Conservation (phyloP, 1,140 invertebrate genomes). For the Drosophila lacteicornis region DNA sequence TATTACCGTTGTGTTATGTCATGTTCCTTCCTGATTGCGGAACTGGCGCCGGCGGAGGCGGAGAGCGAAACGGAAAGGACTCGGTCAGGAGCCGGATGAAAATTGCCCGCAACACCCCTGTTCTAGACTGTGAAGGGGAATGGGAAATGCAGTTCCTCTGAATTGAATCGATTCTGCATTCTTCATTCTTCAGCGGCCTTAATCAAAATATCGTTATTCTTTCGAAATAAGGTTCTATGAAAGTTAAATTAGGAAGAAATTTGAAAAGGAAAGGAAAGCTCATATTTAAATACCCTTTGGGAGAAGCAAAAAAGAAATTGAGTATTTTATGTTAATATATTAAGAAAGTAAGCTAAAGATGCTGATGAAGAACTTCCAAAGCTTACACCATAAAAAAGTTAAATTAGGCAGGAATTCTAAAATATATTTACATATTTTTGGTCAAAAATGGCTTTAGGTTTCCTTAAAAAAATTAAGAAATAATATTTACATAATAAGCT, state of each 20-base stretch:
- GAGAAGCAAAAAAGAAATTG: no score
- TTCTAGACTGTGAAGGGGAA: neutral
- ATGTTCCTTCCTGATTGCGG: slow-evolving; percentile 64
- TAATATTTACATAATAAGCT: no score
- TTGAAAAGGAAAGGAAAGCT: no score
- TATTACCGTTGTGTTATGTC: slow-evolving; percentile 82
- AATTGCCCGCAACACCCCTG: slow-evolving; percentile 17
- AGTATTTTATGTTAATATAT: neutral
- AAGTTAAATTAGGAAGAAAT: neutral
- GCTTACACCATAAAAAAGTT: no score
- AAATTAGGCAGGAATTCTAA: no score
- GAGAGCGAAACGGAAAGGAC: slow-evolving; percentile 25
- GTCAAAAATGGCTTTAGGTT: no score
- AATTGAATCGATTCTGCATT: slow-evolving; percentile 15
- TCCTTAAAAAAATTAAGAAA: no score
- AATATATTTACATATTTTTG: no score
- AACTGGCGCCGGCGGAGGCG: slow-evolving; percentile 6
- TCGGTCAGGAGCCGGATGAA: slow-evolving; percentile 27
- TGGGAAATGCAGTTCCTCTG: neutral
- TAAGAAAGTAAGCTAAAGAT: neutral
- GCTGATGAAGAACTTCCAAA: no score
- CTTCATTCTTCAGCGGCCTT: neutral
- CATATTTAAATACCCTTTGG: neutral
- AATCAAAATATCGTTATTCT: slow-evolving; percentile 8
- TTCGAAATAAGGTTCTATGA: neutral